Base-by-base conservation (phyloP, 2,797 vertebrate genomes). In the Megaceryle alcyon region DNA sequence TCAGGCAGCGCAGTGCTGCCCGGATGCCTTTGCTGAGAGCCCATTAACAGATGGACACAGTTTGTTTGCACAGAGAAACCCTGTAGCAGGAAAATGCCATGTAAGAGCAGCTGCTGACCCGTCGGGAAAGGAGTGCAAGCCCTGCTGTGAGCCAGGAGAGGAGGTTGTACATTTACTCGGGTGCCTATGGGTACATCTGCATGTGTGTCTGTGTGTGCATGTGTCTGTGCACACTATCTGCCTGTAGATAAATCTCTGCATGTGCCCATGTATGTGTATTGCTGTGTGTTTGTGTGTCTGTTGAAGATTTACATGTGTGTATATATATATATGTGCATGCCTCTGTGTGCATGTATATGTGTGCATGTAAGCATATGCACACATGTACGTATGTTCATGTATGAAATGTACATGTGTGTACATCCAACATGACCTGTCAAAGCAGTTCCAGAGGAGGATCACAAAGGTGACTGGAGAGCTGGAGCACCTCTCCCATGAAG, bases 111-210 rank as follows among this genome's bases (percentile, higher is more conserved):
- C 46, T 83, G 26, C 0, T 60, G 91, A 82, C 78, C 81, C 20
- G 7, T 17, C 84, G 29, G 84, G 75, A 85, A 31, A 66, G 2
- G 43, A 7, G 63, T 0, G 65, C 48, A 4, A 90, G 72, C 73
- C 81, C 43, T 3, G 66, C 84, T 25, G 86, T 0, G 64, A 64
- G 94, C 13, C 63, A 7, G 68, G 54, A 60, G 46, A 19, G 71
- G 31, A 41, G 44, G 53, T 23, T 1, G 5, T 4, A 1, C 28
- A 1, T 25, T 25, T 44, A 14, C 9, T 19, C 2, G 1, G 29
- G 54, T 46, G 82, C 21, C 81, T 9, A 48, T 1, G 48, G 26
- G 17, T 3, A 0, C 53, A 1, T 0, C 17, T 0, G 4, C 1
- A 4, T 3, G 29, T 2, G 28, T 14, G 59, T 7, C 20, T 7